phyloP scores from a whole-genome alignment of 37 sponge, comb jelly and placozoan species.

The Chondrosia reniformis region DNA sequence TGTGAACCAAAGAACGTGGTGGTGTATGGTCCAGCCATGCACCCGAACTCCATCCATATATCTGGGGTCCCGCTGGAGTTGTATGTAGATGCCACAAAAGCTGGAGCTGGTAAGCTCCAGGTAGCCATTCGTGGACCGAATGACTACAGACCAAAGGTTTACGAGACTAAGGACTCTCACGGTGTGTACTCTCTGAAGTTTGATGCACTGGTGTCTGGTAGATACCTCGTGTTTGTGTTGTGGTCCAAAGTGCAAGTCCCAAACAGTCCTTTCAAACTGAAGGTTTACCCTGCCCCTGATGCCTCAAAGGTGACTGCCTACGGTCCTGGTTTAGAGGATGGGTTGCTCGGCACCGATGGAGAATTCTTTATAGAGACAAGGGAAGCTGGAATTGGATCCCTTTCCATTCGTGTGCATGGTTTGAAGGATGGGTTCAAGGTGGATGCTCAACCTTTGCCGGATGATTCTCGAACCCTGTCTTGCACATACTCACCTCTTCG shows the following conservation, averaged over 20 bases:
- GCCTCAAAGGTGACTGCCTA: constrained; percentile 76
- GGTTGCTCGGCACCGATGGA: constrained; percentile 13
- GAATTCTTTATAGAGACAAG: constrained; percentile 78
- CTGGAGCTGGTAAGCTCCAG: constrained; percentile 23
- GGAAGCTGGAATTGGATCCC: constrained; percentile 82
- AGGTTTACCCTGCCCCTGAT: constrained; percentile 77
- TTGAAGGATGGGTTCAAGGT: constrained; percentile 84
- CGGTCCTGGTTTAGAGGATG: constrained; percentile 73
- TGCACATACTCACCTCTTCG: constrained; percentile 14
- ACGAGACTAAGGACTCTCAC: constrained; percentile 58
- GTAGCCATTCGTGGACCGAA: constrained; percentile 23
- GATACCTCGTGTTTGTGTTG: constrained; percentile 65
- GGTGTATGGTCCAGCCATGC: constrained; percentile 26
- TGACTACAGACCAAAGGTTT: constrained; percentile 42
- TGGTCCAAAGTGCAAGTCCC: constrained; percentile 85
- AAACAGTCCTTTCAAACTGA: constrained; percentile 77
- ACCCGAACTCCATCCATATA: constrained; percentile 1
- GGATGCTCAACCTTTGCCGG: constrained; percentile 49
- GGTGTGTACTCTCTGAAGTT: constrained; percentile 71
- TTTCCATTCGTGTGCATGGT: constrained; percentile 80
- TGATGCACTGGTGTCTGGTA: constrained; percentile 69
- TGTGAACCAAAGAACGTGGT: constrained; percentile 26
- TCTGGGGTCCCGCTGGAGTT: constrained; percentile 36
- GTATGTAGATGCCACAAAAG: constrained; percentile 24
- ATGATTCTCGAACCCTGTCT: constrained; percentile 20